Base-by-base conservation (phyloP, 2,113 vertebrate species). In the Hylia prasina region DNA sequence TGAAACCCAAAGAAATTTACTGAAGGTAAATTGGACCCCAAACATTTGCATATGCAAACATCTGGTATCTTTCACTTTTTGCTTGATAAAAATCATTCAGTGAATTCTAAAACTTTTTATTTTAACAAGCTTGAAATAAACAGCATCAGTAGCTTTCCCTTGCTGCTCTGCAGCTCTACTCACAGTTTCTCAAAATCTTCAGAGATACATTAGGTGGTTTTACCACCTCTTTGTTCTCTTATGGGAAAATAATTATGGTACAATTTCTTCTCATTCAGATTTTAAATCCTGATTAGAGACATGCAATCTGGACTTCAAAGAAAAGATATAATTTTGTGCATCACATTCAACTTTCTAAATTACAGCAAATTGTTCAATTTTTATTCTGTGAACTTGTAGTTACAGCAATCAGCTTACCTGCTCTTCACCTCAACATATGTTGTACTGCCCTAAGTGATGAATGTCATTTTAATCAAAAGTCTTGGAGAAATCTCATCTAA, bases 341-440 rank as follows among this genome's bases (percentile, higher is more conserved):
- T 91, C 48, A 76, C 9, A 5, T 95, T 97, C 92, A 94, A 95
- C 91, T 95, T 93, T 78, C 71, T 93, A 96, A 97, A 98, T 98
- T 97, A 92, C 93, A 96, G 93, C 92, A 98, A 97, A 98, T 97
- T 97, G 97, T 94, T 95, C 97, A 95, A 97, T 97, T 98, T 98
- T 87, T 90, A 91, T 91, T 96, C 91, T 96, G 96, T 77, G 86
- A 58, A 64, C 94, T 61, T 70, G 77, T 82, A 94, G 91, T 97
- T 90, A 95, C 56, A 94, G 94, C 88, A 96, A 97, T 98, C 97
- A 95, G 71, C 66, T 89, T 77, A 95, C 73, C 91, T 90, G 86
- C 56, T 92, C 57, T 86, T 94, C 78, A 92, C 87, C 93, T 95
- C 40, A 28, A 47, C 11, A 25, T 82, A 83, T 44, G 18, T 48